Evolutionary conservation across 2,888 invertebrate species (phyloP).

Genomic region (Erebia palarica): DNA sequence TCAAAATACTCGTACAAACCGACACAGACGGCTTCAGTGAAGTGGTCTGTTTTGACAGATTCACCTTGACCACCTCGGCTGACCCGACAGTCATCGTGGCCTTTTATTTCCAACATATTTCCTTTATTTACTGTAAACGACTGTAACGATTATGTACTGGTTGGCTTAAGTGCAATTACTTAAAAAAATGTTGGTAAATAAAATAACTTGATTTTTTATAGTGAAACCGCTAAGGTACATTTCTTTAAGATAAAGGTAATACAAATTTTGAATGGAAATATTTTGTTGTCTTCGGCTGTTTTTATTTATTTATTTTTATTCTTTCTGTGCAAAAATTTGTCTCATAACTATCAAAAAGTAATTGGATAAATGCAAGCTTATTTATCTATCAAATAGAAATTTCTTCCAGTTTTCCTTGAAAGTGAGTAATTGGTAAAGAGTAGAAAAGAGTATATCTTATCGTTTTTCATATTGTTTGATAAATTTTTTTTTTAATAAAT

Average conservation of each 20-base stretch:
- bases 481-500: no score
- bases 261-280: background rate
- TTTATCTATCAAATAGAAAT: no score
- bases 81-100: constrained; percentile 44
- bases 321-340: no score
- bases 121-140: constrained; percentile 60
- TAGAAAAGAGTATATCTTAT: no score
- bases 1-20: constrained; percentile 5
- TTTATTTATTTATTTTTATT: no score
- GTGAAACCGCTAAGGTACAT: background rate
- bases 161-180: constrained; percentile 21
- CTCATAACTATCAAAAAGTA: no score
- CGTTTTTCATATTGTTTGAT: no score
- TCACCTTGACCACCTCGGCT: constrained; percentile 54
- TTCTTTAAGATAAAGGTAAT: background rate
- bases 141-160: constrained; percentile 31
- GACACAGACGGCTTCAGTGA: background rate
- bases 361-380: no score
- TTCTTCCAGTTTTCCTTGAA: no score
- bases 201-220: constrained; percentile 22
- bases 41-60: constrained; percentile 21
- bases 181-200: constrained; percentile 30
- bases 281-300: no score
- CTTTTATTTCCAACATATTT: constrained; percentile 48
- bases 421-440: no score